Conservation (phyloP, 2,888 invertebrate species). For the Meandrusa payeni region DNA sequence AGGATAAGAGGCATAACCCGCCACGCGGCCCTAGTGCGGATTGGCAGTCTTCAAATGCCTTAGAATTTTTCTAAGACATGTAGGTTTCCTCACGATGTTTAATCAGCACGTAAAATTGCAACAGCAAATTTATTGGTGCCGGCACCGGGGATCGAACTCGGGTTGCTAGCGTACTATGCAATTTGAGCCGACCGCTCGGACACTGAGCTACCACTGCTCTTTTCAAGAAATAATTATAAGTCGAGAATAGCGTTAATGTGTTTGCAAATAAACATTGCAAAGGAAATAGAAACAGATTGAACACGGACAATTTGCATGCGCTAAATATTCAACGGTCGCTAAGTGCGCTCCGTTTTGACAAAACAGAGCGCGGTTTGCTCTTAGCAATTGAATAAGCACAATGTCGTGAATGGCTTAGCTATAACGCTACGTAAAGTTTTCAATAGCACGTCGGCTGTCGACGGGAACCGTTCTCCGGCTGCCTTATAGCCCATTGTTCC, state of each 20-base stretch:
- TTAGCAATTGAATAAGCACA: conserved; percentile 47
- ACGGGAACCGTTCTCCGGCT: conserved; percentile 47
- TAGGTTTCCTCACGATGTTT: too few species aligned
- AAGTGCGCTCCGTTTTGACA: conserved; percentile 22
- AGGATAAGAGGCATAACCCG: too few species aligned
- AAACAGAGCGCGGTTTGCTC: conserved; percentile 30
- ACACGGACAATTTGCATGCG: conserved; percentile 14
- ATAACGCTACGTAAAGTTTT: conserved; percentile 48
- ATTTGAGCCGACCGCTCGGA: too few species aligned
- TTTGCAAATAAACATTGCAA: conserved; percentile 1
- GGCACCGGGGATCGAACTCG: too few species aligned
- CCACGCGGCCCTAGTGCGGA: too few species aligned
- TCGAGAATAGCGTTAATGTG: background rate
- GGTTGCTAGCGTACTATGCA: too few species aligned
- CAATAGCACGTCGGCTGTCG: conserved; percentile 63
- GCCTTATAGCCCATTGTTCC: conserved; percentile 72
- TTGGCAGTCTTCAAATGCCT: too few species aligned
- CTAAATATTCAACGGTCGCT: conserved; percentile 15
- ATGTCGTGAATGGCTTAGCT: conserved; percentile 48
- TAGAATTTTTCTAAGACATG: too few species aligned
- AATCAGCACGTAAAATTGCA: too few species aligned
- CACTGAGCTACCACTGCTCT: too few species aligned
- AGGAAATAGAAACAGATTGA: conserved; percentile 5
- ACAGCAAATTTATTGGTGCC: too few species aligned
- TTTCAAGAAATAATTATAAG: too few species aligned